Base-by-base conservation (phyloP, 2,797 vertebrate species). In the Leuciscus waleckii region DNA sequence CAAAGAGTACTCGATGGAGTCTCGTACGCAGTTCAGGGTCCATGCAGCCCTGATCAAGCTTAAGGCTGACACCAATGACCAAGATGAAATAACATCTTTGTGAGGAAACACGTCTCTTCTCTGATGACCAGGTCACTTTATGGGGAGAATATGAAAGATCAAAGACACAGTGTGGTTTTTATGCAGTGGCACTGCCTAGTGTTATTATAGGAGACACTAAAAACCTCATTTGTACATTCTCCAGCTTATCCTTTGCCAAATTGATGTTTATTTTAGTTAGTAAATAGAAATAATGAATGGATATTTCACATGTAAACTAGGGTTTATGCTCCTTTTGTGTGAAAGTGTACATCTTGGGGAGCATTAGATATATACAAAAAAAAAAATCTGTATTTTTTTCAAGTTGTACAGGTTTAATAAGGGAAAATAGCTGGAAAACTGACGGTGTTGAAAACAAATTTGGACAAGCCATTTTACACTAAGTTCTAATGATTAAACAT, bases 1-100 rank as follows among this genome's bases (percentile, higher is more conserved):
- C 93, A 97, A 96, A 90, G 95, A 96, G 39, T 97, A 97, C 89
- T 96, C 96, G 0, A 97, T 97, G 96, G 96, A 97, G 87, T 97
- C 96, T 3, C 95, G 96, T 1, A 96, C 96, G 0, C 94, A 96
- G 85, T 97, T 97, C 93, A 93, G 96, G 86, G 90, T 97, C 19
- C 96, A 97, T 5, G 95, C 96, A 0, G 95, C 95, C 39, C 92
- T 97, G 77, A 94, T 94, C 79, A 96, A 96, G 90, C 93, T 97
- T n/a, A 96, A 96, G 87, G 95, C 93, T 0, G 93, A 94, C 86
- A 90, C 93, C 0, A 90, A 85, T 0, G 95, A 95, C 5, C 94
- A 95, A 19, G 94, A 94, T 0, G 94, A 95, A 76, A 90, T 89
- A 78, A 91, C 94, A 21, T 89, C 86, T 0, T 87, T 94, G 84